Evolutionary conservation across 2,113 vertebrate species (phyloP), one percentile per base, ranked within the genome.

Genomic region (Pongo pygmaeus): DNA sequence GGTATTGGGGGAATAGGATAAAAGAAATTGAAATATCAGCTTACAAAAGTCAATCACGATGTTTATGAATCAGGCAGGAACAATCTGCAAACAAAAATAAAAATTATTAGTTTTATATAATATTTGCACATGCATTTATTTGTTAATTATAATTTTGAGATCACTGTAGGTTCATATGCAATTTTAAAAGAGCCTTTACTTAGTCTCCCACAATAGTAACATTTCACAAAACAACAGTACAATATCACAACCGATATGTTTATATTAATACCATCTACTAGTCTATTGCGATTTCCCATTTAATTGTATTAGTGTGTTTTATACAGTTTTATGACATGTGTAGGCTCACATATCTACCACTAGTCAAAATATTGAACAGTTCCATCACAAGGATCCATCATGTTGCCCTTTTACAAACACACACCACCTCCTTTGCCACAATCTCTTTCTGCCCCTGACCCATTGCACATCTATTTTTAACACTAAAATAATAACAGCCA

Each of bases 81-180:
- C 50, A 88, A 92, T 55, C 96, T 98, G 87, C 48, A 98, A 97
- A 93, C 38, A 96, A 97, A 97, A 86, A 90, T n/a, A 92, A 84
- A 93, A 80, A 35, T 52, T 64, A 74, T 50, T 94, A 92, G 16
- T 52, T 75, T 91, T 77, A 83, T 64, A 55, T 18, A 50, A 32
- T 40, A 57, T 40, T 30, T 46, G 11, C 38, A 55, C 8, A 40
- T 30, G 6, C 22, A 70, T 14, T 84, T 92, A 70, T 14, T 84
- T 92, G 52, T 84, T 23, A 74, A 40, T 2, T 22, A 46, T 38
- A 57, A 80, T 77, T 69, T 84, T 84, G 64, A 92, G 27, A 38
- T 70, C 61, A 61, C 1, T 84, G 2, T 2, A 61, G 64, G 75
- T 59, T 81, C 14, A 25, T 13, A 72, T 6, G 6, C 10, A 43